Conservation (phyloP, 2,888 invertebrate species). For the Diplazon laetatorius region DNA sequence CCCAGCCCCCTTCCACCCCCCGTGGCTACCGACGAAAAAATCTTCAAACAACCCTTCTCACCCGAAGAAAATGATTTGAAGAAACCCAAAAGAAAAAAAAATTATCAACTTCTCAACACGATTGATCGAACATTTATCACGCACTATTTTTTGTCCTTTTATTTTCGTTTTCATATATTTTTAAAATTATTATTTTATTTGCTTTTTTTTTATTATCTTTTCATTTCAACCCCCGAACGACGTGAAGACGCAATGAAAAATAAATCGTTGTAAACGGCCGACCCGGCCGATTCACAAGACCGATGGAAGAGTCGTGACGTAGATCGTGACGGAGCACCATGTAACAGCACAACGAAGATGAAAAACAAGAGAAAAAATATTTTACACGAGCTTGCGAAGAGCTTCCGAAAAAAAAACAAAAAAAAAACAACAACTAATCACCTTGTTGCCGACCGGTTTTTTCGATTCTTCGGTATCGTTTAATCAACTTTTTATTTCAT, state of each 20-base stretch:
- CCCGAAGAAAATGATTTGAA: no score
- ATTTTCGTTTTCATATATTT: no score
- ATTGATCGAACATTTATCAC: conserved; percentile 20
- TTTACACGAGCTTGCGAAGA: conserved; percentile 4
- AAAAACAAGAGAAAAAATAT: neutral
- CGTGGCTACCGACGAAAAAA: no score
- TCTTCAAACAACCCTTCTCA: no score
- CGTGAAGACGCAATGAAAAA: conserved; percentile 4
- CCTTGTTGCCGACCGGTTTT: conserved; percentile 11
- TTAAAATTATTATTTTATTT: no score
- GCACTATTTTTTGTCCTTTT: neutral
- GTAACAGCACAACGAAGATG: conserved; percentile 29
- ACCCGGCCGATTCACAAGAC: conserved; percentile 1
- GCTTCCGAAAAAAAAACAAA: neutral
- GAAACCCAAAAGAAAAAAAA: no score
- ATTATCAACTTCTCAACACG: conserved; percentile 20
- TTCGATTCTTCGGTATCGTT: conserved; percentile 9
- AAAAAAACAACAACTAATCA: no score
- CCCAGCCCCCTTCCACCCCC: no score
- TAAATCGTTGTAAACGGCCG: conserved; percentile 10
- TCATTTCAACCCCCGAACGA: conserved; percentile 4
- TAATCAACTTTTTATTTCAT: neutral
- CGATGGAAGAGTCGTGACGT: neutral
- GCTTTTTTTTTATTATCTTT: neutral
- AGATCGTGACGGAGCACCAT: conserved; percentile 1